Evolutionary conservation across 2,797 vertebrate species (phyloP).

Genomic region (Lindbergichthys nudifrons): DNA sequence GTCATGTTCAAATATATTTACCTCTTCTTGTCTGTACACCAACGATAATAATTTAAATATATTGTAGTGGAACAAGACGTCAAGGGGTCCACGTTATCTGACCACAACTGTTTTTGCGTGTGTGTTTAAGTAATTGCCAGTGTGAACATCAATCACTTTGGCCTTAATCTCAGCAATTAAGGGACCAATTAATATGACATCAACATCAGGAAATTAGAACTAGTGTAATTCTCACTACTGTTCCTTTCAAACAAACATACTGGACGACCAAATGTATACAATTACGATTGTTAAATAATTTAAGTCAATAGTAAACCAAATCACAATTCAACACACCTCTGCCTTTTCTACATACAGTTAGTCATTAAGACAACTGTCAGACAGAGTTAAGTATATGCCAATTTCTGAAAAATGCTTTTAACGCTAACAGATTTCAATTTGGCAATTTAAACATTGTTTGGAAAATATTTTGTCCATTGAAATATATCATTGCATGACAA

Average conservation of each 20-base stretch:
- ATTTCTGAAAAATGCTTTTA: background rate
- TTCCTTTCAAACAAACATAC: conserved; percentile 45
- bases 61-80: conserved; percentile 36
- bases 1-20: conserved; percentile 49
- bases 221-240: conserved; percentile 27
- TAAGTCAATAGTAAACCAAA: conserved; percentile 43
- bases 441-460: conserved; percentile 21
- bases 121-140: conserved; percentile 30
- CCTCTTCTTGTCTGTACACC: conserved; percentile 30
- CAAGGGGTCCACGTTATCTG: conserved; percentile 34
- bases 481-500: conserved; percentile 56
- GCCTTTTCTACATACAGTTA: conserved; percentile 52
- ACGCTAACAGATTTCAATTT: conserved; percentile 22
- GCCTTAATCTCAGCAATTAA: conserved; percentile 54
- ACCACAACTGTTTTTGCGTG: conserved; percentile 28
- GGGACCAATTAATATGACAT: conserved; percentile 30
- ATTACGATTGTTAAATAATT: conserved; percentile 58
- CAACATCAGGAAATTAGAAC: conserved; percentile 31
- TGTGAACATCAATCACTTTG: conserved; percentile 69
- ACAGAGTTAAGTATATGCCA: conserved; percentile 15
- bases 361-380: conserved; percentile 66
- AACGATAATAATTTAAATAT: conserved; percentile 16
- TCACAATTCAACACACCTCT: conserved; percentile 60
- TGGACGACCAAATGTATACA: conserved; percentile 52
- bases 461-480: conserved; percentile 23